A percentile compares a stretch with the other conserved stretches of the same genome.
Conservation (phyloP, 2,113 vertebrate species). For the Cebidichthys violaceus region DNA sequence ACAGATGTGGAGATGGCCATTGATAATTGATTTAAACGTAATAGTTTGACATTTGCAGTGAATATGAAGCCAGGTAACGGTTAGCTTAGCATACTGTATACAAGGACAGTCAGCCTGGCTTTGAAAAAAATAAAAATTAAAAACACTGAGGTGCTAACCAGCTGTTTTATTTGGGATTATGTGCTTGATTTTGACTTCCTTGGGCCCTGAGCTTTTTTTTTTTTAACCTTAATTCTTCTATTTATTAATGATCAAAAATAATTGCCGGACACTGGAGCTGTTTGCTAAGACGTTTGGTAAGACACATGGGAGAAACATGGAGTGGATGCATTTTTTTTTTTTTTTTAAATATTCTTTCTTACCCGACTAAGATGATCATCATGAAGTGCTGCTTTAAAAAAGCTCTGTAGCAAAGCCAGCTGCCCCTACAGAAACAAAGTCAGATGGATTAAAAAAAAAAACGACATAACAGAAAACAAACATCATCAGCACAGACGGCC, state of each 20-base stretch:
- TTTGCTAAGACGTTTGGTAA: not conserved
- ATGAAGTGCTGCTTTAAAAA: slow-evolving; percentile 91
- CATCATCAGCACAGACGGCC: not conserved
- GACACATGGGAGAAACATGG: not conserved
- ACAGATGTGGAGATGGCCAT: too few relatives aligned
- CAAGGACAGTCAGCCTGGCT: not conserved
- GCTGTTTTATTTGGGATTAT: not conserved
- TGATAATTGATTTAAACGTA: not conserved
- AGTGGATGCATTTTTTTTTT: not conserved
- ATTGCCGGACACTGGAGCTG: not conserved
- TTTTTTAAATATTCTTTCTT: slow-evolving; percentile 66
- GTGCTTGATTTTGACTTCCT: too few relatives aligned
- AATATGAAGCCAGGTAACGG: not conserved
- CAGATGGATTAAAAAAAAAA: not conserved
- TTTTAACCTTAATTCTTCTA: too few relatives aligned
- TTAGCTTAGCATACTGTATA: not conserved
- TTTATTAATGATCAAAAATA: not conserved
- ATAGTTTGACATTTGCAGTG: not conserved
- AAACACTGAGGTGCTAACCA: not conserved
- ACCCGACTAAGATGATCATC: slow-evolving; percentile 92
- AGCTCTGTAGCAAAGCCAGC: slow-evolving; percentile 87
- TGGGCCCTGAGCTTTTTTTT: too few relatives aligned
- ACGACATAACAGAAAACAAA: not conserved
- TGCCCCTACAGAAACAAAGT: slow-evolving; percentile 85
- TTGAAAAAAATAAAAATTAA: too few relatives aligned